A percentile compares a stretch with the other conserved stretches of the same genome.
Evolutionary conservation across 2,113 vertebrate species (phyloP).

Genomic region (Rhabdomys dilectus): DNA sequence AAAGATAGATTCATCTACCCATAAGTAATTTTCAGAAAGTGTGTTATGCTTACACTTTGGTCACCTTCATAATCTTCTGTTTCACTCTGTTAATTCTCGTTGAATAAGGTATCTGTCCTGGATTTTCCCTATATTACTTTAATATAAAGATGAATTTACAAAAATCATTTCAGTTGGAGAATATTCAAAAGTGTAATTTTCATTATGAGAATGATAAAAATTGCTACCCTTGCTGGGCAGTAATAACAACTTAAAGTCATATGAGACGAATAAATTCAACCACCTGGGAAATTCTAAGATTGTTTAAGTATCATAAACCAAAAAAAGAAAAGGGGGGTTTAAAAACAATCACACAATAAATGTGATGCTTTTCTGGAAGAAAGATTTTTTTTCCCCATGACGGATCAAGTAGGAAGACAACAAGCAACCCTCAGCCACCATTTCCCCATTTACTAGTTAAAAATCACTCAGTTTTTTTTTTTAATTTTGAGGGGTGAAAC

Average conservation of each 20-base stretch:
- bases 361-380: not conserved
- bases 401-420: not conserved
- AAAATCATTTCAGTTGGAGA: too few species aligned
- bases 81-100: not conserved
- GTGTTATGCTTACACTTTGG: not conserved
- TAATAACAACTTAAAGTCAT: not conserved
- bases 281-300: not conserved
- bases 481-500: not conserved
- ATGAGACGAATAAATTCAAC: not conserved
- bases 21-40: too few species aligned
- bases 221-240: too few species aligned
- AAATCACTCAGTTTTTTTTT: not conserved
- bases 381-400: too few species aligned
- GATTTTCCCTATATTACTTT: not conserved
- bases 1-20: not conserved
- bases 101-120: not conserved
- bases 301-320: not conserved
- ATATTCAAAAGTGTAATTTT: not conserved
- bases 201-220: not conserved
- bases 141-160: not conserved
- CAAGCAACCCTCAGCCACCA: accelerated
- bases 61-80: not conserved
- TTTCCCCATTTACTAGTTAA: not conserved
- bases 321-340: not conserved
- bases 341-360: not conserved